Evolutionary conservation across 2,797 vertebrate genomes (phyloP).

Genomic region (Neosalanx taihuensis): DNA sequence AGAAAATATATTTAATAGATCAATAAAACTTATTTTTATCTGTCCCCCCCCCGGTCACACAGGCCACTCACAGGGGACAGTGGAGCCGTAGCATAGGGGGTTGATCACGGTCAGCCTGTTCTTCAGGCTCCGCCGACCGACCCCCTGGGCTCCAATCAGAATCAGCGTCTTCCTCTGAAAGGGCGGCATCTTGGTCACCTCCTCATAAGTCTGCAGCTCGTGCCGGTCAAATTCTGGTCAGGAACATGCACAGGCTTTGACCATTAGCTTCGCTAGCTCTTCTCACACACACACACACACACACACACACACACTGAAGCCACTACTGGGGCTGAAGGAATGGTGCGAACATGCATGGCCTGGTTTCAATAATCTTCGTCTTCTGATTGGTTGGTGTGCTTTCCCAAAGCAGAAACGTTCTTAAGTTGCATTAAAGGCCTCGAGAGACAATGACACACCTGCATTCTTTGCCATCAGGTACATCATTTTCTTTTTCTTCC

Average conservation of each 20-base stretch:
- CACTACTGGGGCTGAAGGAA: neutral
- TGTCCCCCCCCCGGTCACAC: neutral
- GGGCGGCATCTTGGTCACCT: constrained; percentile 96
- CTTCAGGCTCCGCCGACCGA: constrained; percentile 95
- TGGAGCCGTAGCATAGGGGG: constrained; percentile 91
- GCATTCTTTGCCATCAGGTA: constrained; percentile 97
- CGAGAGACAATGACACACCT: constrained; percentile 71
- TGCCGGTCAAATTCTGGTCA: constrained; percentile 95
- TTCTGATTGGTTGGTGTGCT: too few relatives aligned
- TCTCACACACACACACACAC: neutral
- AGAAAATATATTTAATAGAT: too few relatives aligned
- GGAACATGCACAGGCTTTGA: constrained; percentile 15
- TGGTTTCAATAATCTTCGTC: too few relatives aligned
- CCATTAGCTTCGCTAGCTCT: constrained; percentile 12
- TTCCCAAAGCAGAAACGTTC: too few relatives aligned
- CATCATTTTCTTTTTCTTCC: constrained; percentile 99
- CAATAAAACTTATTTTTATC: too few relatives aligned
- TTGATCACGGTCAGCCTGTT: constrained; percentile 94
- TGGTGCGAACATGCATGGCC: too few relatives aligned
- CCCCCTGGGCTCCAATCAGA: constrained; percentile 96
- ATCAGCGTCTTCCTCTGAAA: constrained; percentile 98
- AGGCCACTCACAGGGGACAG: constrained; percentile 90
- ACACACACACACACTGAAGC: neutral
- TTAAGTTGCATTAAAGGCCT: neutral
- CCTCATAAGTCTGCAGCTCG: constrained; percentile 98